Conservation (phyloP, 2,888 invertebrate genomes). For the Drosophila mayaguana region DNA sequence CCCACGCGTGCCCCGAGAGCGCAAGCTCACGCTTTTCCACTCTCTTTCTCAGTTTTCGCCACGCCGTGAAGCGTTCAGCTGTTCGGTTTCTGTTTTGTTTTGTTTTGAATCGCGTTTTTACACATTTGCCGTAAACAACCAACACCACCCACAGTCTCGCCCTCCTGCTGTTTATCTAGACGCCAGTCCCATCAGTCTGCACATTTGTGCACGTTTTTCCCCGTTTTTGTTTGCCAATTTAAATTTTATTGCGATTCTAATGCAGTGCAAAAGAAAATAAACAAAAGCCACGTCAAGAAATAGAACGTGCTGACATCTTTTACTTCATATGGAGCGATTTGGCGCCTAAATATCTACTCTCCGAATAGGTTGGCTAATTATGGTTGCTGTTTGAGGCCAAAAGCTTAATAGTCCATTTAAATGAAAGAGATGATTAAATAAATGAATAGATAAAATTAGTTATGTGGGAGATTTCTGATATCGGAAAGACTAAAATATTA, state of each 20-base stretch:
- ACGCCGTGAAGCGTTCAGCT: constrained; percentile 49
- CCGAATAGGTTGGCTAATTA: constrained; percentile 25
- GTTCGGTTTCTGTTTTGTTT: constrained; percentile 72
- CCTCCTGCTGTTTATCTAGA: constrained; percentile 29
- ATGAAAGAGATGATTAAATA: neutral
- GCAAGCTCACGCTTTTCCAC: constrained; percentile 31
- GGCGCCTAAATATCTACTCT: constrained; percentile 47
- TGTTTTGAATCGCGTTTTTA: constrained; percentile 54
- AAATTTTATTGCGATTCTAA: constrained; percentile 72
- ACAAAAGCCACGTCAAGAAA: constrained; percentile 23
- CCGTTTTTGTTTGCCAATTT: constrained; percentile 58
- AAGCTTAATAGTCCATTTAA: constrained; percentile 6
- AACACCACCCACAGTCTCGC: constrained; percentile 9
- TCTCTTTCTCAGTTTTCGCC: constrained; percentile 11
- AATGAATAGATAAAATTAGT: neutral
- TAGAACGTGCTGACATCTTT: constrained; percentile 43
- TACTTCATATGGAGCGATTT: constrained; percentile 54
- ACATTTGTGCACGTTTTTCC: constrained; percentile 56
- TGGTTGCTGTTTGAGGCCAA: constrained; percentile 22
- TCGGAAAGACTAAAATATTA: no score
- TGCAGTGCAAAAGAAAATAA: constrained; percentile 46
- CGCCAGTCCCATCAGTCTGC: constrained; percentile 32
- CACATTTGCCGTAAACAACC: constrained; percentile 45
- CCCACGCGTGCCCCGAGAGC: constrained; percentile 47
- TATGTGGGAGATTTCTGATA: neutral